Evolutionary conservation across 2,797 vertebrate genomes (phyloP).

Genomic region (Vireo griseus): DNA sequence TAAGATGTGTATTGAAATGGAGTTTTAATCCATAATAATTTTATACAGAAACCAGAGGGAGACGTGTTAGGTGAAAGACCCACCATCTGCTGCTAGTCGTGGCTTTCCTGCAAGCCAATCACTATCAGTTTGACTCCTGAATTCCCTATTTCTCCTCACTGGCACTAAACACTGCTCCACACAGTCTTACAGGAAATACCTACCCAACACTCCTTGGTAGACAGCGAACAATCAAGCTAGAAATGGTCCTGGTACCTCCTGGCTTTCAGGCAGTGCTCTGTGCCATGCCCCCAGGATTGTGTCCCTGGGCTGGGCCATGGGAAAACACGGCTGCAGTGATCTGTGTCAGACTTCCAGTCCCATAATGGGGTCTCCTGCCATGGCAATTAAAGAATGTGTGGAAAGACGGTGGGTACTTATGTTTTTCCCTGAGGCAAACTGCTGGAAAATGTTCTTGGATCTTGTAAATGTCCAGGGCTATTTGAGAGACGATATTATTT

Average conservation of each 20-base stretch:
- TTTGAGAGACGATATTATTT: not conserved
- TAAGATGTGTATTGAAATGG: not conserved
- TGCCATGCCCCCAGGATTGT: not conserved
- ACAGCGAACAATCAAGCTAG: accelerated
- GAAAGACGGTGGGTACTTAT: not conserved
- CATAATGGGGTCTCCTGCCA: accelerated
- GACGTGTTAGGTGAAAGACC: not conserved
- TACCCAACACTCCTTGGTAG: accelerated
- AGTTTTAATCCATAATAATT: not conserved
- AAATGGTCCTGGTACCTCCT: not conserved
- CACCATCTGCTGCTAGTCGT: not conserved
- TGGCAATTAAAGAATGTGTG: not conserved
- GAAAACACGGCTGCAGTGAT: not conserved
- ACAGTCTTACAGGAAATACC: not conserved
- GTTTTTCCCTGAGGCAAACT: not conserved
- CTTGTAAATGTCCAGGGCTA: not conserved
- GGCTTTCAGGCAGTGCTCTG: not conserved
- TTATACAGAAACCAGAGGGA: not conserved
- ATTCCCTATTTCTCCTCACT: not conserved
- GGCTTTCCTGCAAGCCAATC: not conserved
- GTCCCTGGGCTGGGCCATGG: not conserved
- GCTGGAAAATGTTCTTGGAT: not conserved
- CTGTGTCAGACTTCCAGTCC: not conserved
- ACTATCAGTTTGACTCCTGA: not conserved
- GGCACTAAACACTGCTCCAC: not conserved